Evolutionary conservation across 1,140 invertebrate genomes (phyloP).

Genomic region (Tetramorium parvispinum): DNA sequence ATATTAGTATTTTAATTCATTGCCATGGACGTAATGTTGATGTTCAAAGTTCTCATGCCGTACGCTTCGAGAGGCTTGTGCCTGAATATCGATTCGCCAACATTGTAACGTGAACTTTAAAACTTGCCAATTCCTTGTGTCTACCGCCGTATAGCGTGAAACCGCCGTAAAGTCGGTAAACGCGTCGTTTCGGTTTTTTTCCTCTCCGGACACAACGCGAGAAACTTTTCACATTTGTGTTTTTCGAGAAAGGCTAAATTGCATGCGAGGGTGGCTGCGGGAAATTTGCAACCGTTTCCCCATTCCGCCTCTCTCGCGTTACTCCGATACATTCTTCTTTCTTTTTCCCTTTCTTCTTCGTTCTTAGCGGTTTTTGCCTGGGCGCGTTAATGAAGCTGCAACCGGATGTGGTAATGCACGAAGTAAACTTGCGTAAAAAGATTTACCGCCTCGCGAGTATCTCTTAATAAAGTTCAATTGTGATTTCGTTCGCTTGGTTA

Average conservation of each 20-base stretch:
- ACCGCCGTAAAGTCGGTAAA: slow-evolving; percentile 20
- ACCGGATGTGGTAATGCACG: not conserved
- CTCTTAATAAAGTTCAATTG: slow-evolving; percentile 28
- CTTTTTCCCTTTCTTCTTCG: not conserved
- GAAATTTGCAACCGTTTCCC: slow-evolving; percentile 12
- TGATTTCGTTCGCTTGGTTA: not conserved
- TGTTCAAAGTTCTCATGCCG: not conserved
- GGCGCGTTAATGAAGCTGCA: slow-evolving; percentile 19
- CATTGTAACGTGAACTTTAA: slow-evolving; percentile 23
- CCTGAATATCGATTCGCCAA: slow-evolving; percentile 8
- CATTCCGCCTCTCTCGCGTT: not conserved
- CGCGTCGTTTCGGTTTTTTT: not conserved
- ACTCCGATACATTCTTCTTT: not conserved
- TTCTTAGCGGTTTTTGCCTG: slow-evolving; percentile 3
- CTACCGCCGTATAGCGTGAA: not conserved
- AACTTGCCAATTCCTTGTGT: not conserved
- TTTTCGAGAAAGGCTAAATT: not conserved
- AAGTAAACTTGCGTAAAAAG: not conserved
- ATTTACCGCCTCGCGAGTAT: slow-evolving; percentile 21
- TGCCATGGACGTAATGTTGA: not conserved
- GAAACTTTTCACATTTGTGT: slow-evolving; percentile 13
- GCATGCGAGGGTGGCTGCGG: not conserved
- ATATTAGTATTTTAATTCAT: not conserved
- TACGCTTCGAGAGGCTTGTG: not conserved
- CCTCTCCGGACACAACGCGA: not conserved